These are phyloP conservation scores for Misgurnus mizolepis DNA, from an alignment of 2,113 vertebrate species.

Conservation along the genomic window DNA sequence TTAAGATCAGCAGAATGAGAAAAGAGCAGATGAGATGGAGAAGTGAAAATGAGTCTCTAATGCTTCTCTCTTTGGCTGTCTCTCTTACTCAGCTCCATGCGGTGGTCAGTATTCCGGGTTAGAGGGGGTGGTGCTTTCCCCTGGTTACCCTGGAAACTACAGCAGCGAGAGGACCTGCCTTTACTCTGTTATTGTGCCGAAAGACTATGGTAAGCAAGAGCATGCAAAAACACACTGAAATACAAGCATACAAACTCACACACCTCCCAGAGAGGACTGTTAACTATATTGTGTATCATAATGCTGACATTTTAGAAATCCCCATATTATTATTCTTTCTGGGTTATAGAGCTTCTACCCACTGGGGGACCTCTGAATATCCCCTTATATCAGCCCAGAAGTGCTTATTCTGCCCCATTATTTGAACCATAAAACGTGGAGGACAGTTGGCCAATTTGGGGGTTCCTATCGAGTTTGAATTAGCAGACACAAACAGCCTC, in stretches of 20 bases:
- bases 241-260: neutral
- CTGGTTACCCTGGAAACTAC: constrained; percentile 95
- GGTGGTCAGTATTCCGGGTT: constrained; percentile 91
- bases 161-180: constrained; percentile 87
- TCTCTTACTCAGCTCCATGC: constrained; percentile 82
- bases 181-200: constrained; percentile 90
- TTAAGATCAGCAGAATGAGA: constrained; percentile 67
- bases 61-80: constrained; percentile 33
- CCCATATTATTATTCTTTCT: constrained; percentile 26
- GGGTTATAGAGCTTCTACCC: constrained; percentile 12
- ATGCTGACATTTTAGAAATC: neutral
- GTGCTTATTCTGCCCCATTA: constrained; percentile 44
- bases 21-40: constrained; percentile 49
- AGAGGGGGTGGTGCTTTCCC: constrained; percentile 93
- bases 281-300: no score
- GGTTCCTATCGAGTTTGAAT: constrained; percentile 44
- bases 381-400: constrained; percentile 57
- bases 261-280: neutral
- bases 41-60: constrained; percentile 47
- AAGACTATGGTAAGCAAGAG: constrained; percentile 86
- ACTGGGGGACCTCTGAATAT: constrained; percentile 41
- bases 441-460: constrained; percentile 54
- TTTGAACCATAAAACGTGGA: constrained; percentile 52
- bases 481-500: constrained; percentile 41
- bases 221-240: neutral